Conservation (phyloP, 2,888 invertebrate species). For the Ectropis crepuscularia region DNA sequence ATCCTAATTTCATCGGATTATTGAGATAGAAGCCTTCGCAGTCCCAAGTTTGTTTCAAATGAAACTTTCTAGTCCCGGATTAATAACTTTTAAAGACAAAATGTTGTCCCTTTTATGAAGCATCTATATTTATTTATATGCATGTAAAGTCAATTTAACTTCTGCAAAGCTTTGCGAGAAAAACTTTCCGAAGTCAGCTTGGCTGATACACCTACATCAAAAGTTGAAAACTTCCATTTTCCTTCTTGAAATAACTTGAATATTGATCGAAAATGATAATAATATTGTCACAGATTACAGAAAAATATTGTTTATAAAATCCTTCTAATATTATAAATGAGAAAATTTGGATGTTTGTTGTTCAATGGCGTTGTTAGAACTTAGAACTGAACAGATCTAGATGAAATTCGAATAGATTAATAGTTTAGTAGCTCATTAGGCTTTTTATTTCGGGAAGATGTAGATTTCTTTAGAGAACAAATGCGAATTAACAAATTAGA, state of each 20-base stretch:
- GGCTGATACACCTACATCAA: background rate
- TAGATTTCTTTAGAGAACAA: too few species aligned
- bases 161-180: slow-evolving; percentile 27
- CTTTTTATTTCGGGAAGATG: too few species aligned
- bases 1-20: background rate
- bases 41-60: slow-evolving; percentile 10
- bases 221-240: background rate
- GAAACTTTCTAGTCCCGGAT: slow-evolving; percentile 42
- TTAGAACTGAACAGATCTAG: too few species aligned
- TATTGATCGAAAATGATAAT: background rate
- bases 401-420: too few species aligned
- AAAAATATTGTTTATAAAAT: too few species aligned
- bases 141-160: slow-evolving; percentile 29
- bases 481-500: too few species aligned
- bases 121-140: slow-evolving; percentile 12
- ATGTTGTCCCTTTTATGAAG: slow-evolving; percentile 43
- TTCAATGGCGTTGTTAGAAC: too few species aligned
- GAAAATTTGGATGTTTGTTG: too few species aligned
- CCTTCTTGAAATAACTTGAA: background rate
- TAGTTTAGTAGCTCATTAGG: too few species aligned
- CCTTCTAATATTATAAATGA: too few species aligned
- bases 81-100: slow-evolving; percentile 48
- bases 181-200: background rate
- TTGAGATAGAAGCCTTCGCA: background rate
- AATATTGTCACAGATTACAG: too few species aligned